These are phyloP conservation scores for Ageneiosus marmoratus DNA, from an alignment of 2,113 vertebrate species.

Conservation along the genomic window DNA sequence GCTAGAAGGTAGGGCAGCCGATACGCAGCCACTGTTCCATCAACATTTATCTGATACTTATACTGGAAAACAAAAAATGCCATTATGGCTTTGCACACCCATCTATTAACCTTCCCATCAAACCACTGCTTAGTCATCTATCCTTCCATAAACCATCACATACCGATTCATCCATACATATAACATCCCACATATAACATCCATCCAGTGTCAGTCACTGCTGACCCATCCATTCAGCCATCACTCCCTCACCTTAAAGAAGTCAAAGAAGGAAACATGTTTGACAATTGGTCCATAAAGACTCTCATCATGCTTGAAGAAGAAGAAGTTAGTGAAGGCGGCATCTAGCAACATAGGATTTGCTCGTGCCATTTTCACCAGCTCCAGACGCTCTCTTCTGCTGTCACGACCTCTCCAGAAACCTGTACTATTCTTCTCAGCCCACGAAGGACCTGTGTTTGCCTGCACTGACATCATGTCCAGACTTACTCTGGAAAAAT, in stretches of 20 bases:
- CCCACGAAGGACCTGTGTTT: conserved; percentile 88
- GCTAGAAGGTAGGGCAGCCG: conserved; percentile 91
- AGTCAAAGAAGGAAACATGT: conserved; percentile 97
- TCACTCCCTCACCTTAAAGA: conserved; percentile 87
- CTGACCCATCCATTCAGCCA: neutral
- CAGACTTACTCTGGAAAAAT: conserved; percentile 84
- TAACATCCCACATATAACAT: neutral
- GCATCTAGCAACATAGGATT: conserved; percentile 87
- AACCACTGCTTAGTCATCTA: neutral
- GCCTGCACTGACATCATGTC: conserved; percentile 98
- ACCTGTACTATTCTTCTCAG: conserved; percentile 84
- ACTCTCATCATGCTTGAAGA: conserved; percentile 92
- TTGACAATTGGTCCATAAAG: conserved; percentile 96
- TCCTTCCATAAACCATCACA: neutral
- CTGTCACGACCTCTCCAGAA: conserved; percentile 98
- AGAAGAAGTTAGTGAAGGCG: conserved; percentile 98
- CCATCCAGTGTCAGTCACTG: neutral
- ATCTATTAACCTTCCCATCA: neutral
- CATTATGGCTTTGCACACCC: neutral
- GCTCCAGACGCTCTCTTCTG: conserved; percentile 89
- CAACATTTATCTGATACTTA: conserved; percentile 96
- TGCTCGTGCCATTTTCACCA: conserved; percentile 89
- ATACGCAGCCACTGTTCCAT: conserved; percentile 95
- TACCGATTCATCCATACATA: neutral
- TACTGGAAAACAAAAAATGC: conserved; percentile 73